phyloP scores from a whole-genome alignment of 1,140 invertebrate genomes.

The Pseudomyrmex flavicornis region DNA sequence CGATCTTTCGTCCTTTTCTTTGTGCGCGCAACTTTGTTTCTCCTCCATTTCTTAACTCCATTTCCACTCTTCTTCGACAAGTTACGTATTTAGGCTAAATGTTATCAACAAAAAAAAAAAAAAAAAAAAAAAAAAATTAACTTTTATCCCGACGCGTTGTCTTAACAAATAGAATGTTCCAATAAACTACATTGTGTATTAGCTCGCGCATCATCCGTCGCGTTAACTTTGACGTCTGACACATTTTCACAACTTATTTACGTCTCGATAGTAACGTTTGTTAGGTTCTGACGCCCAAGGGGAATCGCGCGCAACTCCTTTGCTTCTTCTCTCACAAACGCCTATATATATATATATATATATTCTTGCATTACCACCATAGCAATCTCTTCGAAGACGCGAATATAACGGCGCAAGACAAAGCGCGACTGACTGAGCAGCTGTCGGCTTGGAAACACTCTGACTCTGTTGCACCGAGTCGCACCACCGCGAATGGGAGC shows the following conservation, averaged over 20 bases:
- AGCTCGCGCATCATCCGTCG: not conserved
- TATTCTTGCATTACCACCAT: slow-evolving; percentile 2
- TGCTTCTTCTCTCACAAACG: not conserved
- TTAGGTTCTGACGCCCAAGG: not conserved
- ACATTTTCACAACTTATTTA: not conserved
- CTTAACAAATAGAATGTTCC: slow-evolving; percentile 13
- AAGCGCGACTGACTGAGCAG: not conserved
- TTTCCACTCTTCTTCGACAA: slow-evolving; percentile 20
- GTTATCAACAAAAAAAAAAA: not conserved
- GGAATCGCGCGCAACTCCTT: not conserved
- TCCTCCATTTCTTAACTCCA: not conserved
- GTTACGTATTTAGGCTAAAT: not conserved
- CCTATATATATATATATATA: too few species aligned
- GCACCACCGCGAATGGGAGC: slow-evolving; percentile 23
- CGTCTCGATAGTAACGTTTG: not conserved
- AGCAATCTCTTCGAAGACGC: slow-evolving; percentile 4
- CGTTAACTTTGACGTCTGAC: not conserved
- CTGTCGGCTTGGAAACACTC: slow-evolving; percentile 11
- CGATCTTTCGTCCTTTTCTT: slow-evolving; percentile 23
- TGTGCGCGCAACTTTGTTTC: not conserved
- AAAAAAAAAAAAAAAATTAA: not conserved
- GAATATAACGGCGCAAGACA: slow-evolving; percentile 10
- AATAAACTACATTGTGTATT: not conserved
- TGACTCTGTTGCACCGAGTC: slow-evolving; percentile 32
- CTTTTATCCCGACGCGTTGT: not conserved